A percentile compares a stretch with the other conserved stretches of the same genome.
Conservation (phyloP, 2,797 vertebrate species). For the Chelon labrosus region DNA sequence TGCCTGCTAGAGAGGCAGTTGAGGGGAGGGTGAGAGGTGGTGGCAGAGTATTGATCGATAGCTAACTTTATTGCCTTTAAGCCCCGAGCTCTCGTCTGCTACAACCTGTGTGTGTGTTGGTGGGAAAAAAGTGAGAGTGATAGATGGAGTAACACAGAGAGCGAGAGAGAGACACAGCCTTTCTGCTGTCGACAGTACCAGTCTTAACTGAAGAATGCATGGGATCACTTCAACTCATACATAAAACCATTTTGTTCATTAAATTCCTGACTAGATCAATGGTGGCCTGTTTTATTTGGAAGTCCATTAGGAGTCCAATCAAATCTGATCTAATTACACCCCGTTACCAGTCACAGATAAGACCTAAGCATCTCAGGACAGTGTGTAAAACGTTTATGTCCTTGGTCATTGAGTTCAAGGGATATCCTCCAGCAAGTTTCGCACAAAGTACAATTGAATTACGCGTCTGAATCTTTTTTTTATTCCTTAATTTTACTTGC, state of each 20-base stretch:
- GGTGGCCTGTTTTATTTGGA: slow-evolving; percentile 27
- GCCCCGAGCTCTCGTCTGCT: slow-evolving; percentile 28
- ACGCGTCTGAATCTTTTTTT: not conserved
- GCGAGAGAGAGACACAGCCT: slow-evolving; percentile 16
- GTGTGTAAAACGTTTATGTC: slow-evolving; percentile 9
- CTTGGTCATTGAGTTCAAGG: not conserved
- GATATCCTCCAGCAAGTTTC: slow-evolving; percentile 3
- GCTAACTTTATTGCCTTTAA: slow-evolving; percentile 62
- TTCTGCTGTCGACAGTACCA: slow-evolving; percentile 1
- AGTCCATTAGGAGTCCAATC: slow-evolving; percentile 30
- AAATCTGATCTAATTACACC: slow-evolving; percentile 39
- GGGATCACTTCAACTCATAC: slow-evolving; percentile 21
- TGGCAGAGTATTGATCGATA: slow-evolving; percentile 51
- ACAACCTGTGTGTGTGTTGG: slow-evolving; percentile 25
- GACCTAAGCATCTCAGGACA: not conserved
- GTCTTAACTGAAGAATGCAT: slow-evolving; percentile 18
- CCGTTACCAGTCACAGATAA: slow-evolving; percentile 18
- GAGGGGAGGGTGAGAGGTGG: slow-evolving; percentile 2
- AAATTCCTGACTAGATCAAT: slow-evolving; percentile 37
- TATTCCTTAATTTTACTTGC: not conserved
- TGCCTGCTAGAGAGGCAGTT: slow-evolving; percentile 33
- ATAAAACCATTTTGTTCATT: slow-evolving; percentile 45
- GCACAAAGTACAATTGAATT: not conserved
- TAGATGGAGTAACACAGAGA: slow-evolving; percentile 4
- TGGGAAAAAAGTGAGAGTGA: not conserved